Conservation (phyloP, 37 sponge, comb jelly and placozoan species). For the Bolinopsis microptera region DNA sequence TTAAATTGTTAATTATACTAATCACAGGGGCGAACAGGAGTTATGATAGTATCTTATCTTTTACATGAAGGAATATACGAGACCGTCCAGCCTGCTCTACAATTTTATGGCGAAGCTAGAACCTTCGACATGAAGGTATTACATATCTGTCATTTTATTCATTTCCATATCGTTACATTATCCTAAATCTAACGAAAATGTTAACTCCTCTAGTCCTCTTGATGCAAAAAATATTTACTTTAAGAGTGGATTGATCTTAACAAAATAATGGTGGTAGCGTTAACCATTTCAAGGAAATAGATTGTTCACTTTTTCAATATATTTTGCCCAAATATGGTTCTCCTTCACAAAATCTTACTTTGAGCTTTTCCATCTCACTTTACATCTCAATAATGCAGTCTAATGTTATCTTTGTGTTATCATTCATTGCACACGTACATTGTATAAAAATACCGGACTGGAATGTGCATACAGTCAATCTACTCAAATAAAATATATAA, state of each 20-base stretch:
- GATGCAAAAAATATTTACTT: too few species aligned
- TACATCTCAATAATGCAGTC: too few species aligned
- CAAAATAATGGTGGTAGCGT: too few species aligned
- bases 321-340: conserved; percentile 4
- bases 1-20: too few species aligned
- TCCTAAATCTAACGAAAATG: too few species aligned
- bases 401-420: too few species aligned
- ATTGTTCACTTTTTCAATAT: background rate
- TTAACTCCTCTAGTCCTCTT: too few species aligned
- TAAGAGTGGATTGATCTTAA: too few species aligned
- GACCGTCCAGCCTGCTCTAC: conserved; percentile 78
- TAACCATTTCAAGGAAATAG: background rate
- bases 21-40: conserved; percentile 95
- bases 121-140: conserved; percentile 91
- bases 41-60: conserved; percentile 93
- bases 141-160: background rate
- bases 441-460: too few species aligned
- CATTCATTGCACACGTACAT: too few species aligned
- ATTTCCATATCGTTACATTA: too few species aligned
- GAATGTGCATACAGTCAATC: background rate
- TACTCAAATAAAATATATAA: background rate
- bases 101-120: conserved; percentile 95
- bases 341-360: background rate
- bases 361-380: background rate
- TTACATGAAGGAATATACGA: conserved; percentile 81